A percentile compares a stretch with the other conserved stretches of the same genome.
These are phyloP conservation scores for Sipha maydis DNA, from an alignment of 2,888 invertebrate species.

Conservation along the genomic window DNA sequence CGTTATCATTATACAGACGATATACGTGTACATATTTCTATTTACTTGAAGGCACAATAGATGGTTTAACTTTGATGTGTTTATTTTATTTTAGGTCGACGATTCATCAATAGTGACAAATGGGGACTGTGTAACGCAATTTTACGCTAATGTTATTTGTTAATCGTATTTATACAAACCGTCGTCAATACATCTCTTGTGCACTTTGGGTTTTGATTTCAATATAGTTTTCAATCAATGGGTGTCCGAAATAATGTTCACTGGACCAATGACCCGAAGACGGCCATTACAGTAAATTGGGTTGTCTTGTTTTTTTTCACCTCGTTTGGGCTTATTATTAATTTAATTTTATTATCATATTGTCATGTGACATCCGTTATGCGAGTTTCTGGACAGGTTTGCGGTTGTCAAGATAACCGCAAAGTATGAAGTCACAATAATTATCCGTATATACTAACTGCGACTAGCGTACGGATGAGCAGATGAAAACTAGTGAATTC, in stretches of 20 bases:
- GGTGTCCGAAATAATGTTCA: not conserved
- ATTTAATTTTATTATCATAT: slow-evolving; percentile 10
- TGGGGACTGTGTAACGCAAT: slow-evolving; percentile 10
- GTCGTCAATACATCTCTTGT: not conserved
- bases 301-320: not conserved
- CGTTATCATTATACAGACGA: not conserved
- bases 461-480: slow-evolving; percentile 2
- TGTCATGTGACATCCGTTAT: slow-evolving; percentile 22
- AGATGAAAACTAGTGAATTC: not conserved
- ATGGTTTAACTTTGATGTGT: not conserved
- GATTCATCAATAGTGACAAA: slow-evolving; percentile 22
- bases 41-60: slow-evolving; percentile 17
- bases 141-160: slow-evolving; percentile 16
- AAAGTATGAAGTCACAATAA: not conserved
- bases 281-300: not conserved
- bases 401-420: not conserved
- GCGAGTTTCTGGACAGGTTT: slow-evolving; percentile 1
- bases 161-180: not conserved
- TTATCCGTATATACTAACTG: too few relatives aligned
- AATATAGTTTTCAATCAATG: not conserved
- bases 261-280: not conserved
- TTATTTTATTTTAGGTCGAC: slow-evolving; percentile 34
- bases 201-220: slow-evolving; percentile 28
- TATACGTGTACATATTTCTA: not conserved
- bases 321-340: not conserved